phyloP scores from a whole-genome alignment of 2,113 vertebrate genomes.

The Cheilinus undulatus region DNA sequence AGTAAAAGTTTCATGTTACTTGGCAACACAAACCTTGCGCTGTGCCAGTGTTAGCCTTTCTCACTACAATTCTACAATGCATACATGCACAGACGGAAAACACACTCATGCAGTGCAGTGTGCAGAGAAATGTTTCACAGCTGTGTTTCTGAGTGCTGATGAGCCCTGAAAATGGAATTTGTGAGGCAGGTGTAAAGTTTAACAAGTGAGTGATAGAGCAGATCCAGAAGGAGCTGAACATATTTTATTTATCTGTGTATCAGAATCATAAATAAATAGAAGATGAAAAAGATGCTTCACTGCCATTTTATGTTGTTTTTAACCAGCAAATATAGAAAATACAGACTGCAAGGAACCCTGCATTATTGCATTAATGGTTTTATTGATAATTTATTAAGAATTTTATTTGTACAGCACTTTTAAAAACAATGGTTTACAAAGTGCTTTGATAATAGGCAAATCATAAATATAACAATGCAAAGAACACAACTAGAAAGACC shows the following conservation, averaged over 20 bases:
- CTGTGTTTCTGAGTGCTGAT: neutral
- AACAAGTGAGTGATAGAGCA: slow-evolving; percentile 44
- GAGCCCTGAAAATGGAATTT: slow-evolving; percentile 63
- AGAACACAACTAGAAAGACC: too few relatives aligned
- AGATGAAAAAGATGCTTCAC: too few relatives aligned
- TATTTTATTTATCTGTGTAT: neutral
- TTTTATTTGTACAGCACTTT: too few relatives aligned
- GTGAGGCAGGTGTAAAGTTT: slow-evolving; percentile 52
- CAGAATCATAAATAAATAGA: neutral
- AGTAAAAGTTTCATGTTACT: neutral
- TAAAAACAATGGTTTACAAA: too few relatives aligned
- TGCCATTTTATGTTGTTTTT: too few relatives aligned
- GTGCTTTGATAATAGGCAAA: too few relatives aligned
- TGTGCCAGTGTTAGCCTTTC: neutral
- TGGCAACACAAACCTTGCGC: slow-evolving; percentile 1
- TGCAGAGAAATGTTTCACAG: neutral
- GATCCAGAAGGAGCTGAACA: neutral
- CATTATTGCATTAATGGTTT: too few relatives aligned
- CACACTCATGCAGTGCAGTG: neutral
- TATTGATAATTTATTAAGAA: too few relatives aligned
- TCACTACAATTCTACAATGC: neutral
- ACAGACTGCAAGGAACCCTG: too few relatives aligned
- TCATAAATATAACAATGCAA: too few relatives aligned
- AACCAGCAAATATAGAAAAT: too few relatives aligned
- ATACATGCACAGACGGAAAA: neutral